A percentile compares a stretch with the other conserved stretches of the same genome.
These are phyloP conservation scores for Neoniphon sammara DNA, from an alignment of 2,797 vertebrate species.

Conservation along the genomic window DNA sequence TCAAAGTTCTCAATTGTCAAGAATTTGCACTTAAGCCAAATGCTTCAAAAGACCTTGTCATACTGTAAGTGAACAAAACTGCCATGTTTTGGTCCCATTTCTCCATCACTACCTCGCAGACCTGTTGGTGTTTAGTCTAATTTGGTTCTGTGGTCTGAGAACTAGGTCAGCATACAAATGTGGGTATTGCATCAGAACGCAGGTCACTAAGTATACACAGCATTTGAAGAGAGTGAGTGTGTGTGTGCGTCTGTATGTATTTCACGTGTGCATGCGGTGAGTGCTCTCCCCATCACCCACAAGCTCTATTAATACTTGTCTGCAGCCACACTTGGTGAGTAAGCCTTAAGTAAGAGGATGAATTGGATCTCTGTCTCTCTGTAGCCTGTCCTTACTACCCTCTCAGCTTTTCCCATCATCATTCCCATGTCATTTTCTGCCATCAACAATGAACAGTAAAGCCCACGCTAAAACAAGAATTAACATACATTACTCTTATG, in stretches of 20 bases:
- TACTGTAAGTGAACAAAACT: constrained; percentile 88
- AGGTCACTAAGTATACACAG: constrained; percentile 28
- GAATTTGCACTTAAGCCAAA: constrained; percentile 95
- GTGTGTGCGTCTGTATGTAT: constrained; percentile 14
- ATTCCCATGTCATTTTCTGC: constrained; percentile 14
- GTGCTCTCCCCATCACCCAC: constrained; percentile 24
- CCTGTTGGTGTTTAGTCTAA: constrained; percentile 2
- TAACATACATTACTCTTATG: not conserved
- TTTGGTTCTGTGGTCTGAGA: not conserved
- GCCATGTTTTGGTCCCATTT: not conserved
- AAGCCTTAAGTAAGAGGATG: constrained; percentile 56
- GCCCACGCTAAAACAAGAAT: not conserved
- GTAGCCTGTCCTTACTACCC: constrained; percentile 15
- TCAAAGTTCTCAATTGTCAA: constrained; percentile 97
- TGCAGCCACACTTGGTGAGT: constrained; percentile 38
- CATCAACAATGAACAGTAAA: constrained; percentile 9
- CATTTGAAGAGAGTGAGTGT: constrained; percentile 9
- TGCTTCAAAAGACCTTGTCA: constrained; percentile 93
- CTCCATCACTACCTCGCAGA: not conserved
- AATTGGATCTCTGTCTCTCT: constrained; percentile 56
- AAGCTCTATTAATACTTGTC: constrained; percentile 63
- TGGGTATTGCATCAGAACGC: not conserved
- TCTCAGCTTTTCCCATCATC: constrained; percentile 23
- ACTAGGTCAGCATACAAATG: constrained; percentile 18
- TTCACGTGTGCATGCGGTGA: not conserved